A percentile compares a stretch with the other conserved stretches of the same genome.
Evolutionary conservation across 2,888 invertebrate species (phyloP).

Genomic region (Macroteleia sp.): DNA sequence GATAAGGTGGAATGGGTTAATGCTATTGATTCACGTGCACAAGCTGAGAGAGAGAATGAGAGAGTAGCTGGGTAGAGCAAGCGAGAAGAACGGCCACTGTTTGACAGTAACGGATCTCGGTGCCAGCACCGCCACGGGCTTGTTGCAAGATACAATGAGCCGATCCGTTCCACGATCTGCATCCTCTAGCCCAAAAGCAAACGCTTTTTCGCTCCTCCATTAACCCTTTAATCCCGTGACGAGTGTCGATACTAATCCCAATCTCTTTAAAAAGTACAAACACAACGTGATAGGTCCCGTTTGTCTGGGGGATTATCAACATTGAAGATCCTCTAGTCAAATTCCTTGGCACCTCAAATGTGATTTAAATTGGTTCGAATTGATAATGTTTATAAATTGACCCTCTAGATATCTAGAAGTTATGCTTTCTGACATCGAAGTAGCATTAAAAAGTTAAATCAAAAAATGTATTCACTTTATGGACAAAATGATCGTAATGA

Average conservation of each 20-base stretch:
- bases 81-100: conserved; percentile 77
- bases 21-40: conserved; percentile 84
- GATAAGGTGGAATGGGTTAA: conserved; percentile 83
- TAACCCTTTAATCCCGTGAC: conserved; percentile 54
- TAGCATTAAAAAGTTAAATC: too few species aligned
- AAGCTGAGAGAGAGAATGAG: conserved; percentile 66
- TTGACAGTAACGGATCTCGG: conserved; percentile 83
- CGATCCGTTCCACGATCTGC: conserved; percentile 57
- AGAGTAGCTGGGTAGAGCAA: conserved; percentile 20
- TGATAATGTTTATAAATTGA: too few species aligned
- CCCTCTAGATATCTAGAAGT: too few species aligned
- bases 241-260: conserved; percentile 56
- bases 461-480: too few species aligned
- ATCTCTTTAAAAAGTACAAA: conserved; percentile 53
- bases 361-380: too few species aligned
- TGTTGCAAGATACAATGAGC: conserved; percentile 55
- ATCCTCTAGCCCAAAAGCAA: conserved; percentile 35
- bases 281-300: conserved; percentile 27
- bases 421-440: too few species aligned
- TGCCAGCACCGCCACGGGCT: conserved; percentile 57
- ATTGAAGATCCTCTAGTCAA: too few species aligned
- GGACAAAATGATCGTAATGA: too few species aligned
- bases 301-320: conserved; percentile 25
- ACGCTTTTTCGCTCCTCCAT: conserved; percentile 39
- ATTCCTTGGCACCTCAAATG: too few species aligned